phyloP scores from a whole-genome alignment of 1,140 invertebrate genomes.

The Hycleus cichorii region DNA sequence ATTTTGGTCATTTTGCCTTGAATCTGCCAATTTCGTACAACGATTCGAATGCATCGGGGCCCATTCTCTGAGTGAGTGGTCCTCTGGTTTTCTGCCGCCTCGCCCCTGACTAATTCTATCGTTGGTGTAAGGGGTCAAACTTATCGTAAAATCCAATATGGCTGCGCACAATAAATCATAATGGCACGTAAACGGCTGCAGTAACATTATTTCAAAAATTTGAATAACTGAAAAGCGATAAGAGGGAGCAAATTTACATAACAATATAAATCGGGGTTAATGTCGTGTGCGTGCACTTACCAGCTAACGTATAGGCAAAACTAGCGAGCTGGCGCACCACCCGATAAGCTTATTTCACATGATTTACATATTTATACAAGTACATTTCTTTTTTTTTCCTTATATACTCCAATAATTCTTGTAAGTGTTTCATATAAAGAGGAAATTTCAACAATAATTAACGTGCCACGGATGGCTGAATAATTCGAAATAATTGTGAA shows the following conservation, averaged over 20 bases:
- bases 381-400: neutral
- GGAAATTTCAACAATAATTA: no score
- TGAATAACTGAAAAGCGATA: conserved; percentile 38
- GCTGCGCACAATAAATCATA: conserved; percentile 40
- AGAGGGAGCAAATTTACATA: conserved; percentile 39
- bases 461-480: no score
- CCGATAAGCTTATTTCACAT: conserved; percentile 33
- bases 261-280: conserved; percentile 46
- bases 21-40: no score
- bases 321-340: conserved; percentile 28
- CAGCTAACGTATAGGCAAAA: conserved; percentile 28
- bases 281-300: conserved; percentile 41
- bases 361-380: conserved; percentile 29
- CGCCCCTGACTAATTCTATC: no score
- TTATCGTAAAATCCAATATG: conserved; percentile 34
- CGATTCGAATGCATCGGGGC: no score
- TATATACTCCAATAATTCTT: no score
- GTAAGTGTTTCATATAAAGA: no score
- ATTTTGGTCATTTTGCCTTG: no score
- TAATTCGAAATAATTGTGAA: no score
- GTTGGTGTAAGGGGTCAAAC: no score
- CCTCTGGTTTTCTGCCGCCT: no score
- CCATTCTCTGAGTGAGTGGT: no score
- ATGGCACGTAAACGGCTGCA: conserved; percentile 35
- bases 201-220: conserved; percentile 41